These are phyloP conservation scores for Clamator glandarius DNA, from an alignment of 2,797 vertebrate species.

Conservation along the genomic window DNA sequence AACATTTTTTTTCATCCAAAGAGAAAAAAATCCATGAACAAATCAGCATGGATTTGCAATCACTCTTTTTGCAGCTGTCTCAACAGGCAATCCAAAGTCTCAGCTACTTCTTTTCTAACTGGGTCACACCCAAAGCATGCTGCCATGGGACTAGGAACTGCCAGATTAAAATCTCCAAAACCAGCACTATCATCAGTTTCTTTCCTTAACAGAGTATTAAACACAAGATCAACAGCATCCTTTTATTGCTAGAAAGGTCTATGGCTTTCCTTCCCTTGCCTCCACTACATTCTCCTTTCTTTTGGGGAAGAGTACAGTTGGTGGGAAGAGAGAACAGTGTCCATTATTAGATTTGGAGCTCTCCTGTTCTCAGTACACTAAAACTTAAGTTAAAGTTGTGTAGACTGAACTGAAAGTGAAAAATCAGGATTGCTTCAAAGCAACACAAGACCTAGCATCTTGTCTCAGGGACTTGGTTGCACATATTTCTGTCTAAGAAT, in stretches of 20 bases:
- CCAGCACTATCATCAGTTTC: background rate
- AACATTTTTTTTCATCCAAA: slow-evolving; percentile 1
- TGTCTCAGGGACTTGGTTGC: background rate
- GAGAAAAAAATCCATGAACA: background rate
- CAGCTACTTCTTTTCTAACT: background rate
- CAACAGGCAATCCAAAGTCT: background rate
- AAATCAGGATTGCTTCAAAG: background rate
- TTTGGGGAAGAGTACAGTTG: background rate
- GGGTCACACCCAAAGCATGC: background rate
- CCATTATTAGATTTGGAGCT: background rate
- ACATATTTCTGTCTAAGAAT: background rate
- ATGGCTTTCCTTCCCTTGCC: background rate
- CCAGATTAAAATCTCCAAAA: background rate
- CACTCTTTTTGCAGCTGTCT: background rate
- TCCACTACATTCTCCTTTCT: background rate
- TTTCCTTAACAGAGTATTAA: background rate
- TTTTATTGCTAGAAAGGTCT: background rate
- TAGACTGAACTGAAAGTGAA: background rate
- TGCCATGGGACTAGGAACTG: background rate
- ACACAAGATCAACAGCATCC: background rate
- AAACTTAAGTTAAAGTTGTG: background rate
- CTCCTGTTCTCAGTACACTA: background rate
- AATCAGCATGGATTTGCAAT: background rate
- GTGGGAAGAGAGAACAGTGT: background rate
- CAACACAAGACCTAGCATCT: background rate